phyloP scores from a whole-genome alignment of 1,140 invertebrate species.

The Lanistes nyassanus region DNA sequence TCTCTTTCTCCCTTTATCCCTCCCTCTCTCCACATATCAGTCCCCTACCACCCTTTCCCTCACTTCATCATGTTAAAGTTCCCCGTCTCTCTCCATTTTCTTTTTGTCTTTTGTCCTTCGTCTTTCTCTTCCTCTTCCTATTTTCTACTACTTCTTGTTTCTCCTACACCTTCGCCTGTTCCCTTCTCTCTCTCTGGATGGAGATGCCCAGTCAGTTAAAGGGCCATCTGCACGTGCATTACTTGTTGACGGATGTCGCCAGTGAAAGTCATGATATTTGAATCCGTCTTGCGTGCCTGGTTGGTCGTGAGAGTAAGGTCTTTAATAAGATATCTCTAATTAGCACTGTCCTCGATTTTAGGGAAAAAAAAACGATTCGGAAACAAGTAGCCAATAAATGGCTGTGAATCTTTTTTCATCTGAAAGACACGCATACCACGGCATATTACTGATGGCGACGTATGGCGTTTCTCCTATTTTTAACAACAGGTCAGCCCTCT shows the following conservation, averaged over 20 bases:
- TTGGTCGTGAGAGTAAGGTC: no score
- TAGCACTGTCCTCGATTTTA: no score
- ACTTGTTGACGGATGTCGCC: not conserved
- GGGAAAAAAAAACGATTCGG: not conserved
- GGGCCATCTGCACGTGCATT: not conserved
- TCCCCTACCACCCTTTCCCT: not conserved
- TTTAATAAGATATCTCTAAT: no score
- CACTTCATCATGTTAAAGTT: not conserved
- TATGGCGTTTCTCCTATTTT: not conserved
- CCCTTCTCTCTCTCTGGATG: not conserved
- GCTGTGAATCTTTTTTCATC: not conserved
- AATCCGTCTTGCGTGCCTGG: not conserved
- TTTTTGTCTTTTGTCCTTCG: not conserved
- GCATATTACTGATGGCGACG: not conserved
- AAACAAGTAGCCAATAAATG: not conserved
- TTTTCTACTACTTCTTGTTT: not conserved
- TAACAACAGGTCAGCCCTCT: not conserved
- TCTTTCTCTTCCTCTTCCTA: not conserved
- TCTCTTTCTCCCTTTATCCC: slow-evolving; percentile 7
- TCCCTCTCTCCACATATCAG: not conserved
- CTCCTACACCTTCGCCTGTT: no score
- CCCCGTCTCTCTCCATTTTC: not conserved
- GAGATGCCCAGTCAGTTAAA: not conserved
- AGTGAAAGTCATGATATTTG: not conserved
- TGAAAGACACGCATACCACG: not conserved